Evolutionary conservation across 2,113 vertebrate species (phyloP), one percentile per base, ranked within the genome.

Genomic region (Mesitornis unicolor): DNA sequence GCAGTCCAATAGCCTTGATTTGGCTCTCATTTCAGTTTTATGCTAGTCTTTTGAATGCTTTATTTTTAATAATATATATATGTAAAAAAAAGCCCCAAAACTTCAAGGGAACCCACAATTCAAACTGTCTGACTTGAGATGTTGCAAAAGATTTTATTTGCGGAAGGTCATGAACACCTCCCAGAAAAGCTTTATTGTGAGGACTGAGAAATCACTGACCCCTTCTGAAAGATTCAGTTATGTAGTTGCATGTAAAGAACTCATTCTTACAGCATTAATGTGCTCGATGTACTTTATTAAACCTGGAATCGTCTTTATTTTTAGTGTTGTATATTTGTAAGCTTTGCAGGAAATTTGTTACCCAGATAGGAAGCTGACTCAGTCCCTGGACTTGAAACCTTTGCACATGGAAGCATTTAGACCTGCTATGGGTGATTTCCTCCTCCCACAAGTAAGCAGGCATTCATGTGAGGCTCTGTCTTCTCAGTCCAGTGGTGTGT

Each of bases 101-200:
- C n/a, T 57, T 83, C n/a, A 50, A 51, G 35, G 25, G n/a, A 15
- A 33, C 8, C 31, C 0, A 0, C 0, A 1, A 47, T 88, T 77
- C 35, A 59, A 26, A 7, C 24, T 82, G 18, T 48, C 26, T 31
- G 25, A 29, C n/a, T 21, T 28, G 3, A 77, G 50, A 36, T 20
- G 15, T 24, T 42, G 35, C 24, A 11, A 45, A 60, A 20, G 47
- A 29, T 86, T 95, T 94, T 43, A 24, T 45, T 61, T 73, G 71
- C 24, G 42, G 50, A 56, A 59, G 19, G 24, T n/a, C 26, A 6
- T 2, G n/a, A 51, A 15, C 31, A 6, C 28, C 8, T 67, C 51
- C 36, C 21, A 65, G 57, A 25, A 88, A 60, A 77, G 6, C 60
- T 63, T 50, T 29, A 31, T 24, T 16, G 6, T 64, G 56, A 76